Base-by-base conservation (phyloP, 2,113 vertebrate species). In the Rissa tridactyla region DNA sequence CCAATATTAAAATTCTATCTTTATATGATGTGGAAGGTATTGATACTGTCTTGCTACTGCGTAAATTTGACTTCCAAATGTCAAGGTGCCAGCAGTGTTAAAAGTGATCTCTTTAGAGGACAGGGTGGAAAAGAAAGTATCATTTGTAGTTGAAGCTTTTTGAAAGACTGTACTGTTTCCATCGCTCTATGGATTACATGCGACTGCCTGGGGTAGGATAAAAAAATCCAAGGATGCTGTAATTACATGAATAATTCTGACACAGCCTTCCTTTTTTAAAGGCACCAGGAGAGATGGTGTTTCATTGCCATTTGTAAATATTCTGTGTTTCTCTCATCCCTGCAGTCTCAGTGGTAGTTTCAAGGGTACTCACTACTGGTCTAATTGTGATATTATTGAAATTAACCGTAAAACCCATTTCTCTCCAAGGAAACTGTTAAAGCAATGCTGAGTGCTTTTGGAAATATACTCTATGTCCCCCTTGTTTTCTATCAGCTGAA, bases 381-480 rank as follows among this genome's bases (percentile, higher is more conserved):
- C 32, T 62, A 69, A 55, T 26, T 54, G n/a, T 62, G 14, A 6
- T 68, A 15, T 27, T 49, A 46, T 11, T 86, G 64, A 88, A 94
- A 81, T 52, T 42, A 95, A 86, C 52, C 47, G 6, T 40, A 84
- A 88, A 91, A 1, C 8, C 9, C 51, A 57, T 86, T 91, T 90
- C 49, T 84, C 73, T 91, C 58, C 42, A 57, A 71, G 66, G 77
- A 93, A 96, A 69, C 30, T 88, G 64, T 78, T 82, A 86, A 68
- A 83, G 46, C 21, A 94, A 57, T 18, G 20, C 85, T 23, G 38
- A 78, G 16, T 76, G 21, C 15, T 87, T 93, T 82, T 42, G 52
- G 36, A 94, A 79, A 61, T 40, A 47, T 11, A 47, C 6, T 60
- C 25, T 61, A 44, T 42, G 12, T n/a, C 19, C 4, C 20, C 5